Conservation (phyloP, 2,113 vertebrate species). For the Sakesphorus luctuosus region DNA sequence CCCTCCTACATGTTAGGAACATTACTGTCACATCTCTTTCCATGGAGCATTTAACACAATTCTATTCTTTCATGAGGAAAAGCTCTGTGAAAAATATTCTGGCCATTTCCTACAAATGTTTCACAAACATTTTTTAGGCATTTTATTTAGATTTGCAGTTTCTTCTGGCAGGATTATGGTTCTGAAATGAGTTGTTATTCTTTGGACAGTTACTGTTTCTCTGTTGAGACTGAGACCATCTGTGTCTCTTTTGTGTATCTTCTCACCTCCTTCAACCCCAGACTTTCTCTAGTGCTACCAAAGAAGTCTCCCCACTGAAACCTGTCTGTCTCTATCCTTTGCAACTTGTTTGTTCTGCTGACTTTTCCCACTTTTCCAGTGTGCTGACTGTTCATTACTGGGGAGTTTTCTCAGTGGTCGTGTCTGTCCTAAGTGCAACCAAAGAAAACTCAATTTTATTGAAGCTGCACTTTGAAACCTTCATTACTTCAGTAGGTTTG, state of each 20-base stretch:
- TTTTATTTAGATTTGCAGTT: background rate
- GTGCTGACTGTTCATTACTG: rapidly evolving
- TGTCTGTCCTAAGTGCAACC: background rate
- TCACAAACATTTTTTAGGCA: background rate
- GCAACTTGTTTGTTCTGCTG: background rate
- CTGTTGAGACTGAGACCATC: background rate
- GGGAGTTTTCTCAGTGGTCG: background rate
- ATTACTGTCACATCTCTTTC: background rate
- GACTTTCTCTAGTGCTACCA: background rate
- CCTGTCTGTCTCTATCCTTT: background rate
- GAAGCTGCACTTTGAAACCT: background rate
- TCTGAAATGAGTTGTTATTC: background rate
- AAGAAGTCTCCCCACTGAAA: background rate
- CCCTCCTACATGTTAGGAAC: background rate
- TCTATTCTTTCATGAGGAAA: background rate
- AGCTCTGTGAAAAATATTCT: background rate
- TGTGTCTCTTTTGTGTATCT: background rate
- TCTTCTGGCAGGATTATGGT: background rate
- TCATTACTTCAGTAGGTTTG: background rate
- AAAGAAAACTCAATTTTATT: background rate
- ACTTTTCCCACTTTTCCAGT: background rate
- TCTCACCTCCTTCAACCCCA: background rate
- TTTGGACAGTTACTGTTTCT: background rate
- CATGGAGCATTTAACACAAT: background rate
- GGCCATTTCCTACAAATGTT: background rate